Evolutionary conservation across 2,797 vertebrate genomes (phyloP).

Genomic region (Delichon dasypus): DNA sequence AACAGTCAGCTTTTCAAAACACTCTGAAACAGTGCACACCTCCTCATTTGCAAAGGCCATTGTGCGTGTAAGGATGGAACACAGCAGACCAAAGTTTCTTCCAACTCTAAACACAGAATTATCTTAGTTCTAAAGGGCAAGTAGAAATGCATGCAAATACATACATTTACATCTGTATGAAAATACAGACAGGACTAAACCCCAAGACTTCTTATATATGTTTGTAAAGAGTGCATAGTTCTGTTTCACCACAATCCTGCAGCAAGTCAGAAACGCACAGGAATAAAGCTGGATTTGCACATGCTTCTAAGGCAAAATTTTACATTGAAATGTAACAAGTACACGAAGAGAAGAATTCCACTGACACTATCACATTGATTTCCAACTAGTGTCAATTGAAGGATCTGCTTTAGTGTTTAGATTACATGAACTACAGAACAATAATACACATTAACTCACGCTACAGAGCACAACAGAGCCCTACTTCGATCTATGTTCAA

Average conservation of each 20-base stretch:
- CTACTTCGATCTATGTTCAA: background rate
- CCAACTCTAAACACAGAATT: background rate
- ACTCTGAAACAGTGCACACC: background rate
- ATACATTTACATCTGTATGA: background rate
- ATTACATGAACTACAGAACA: background rate
- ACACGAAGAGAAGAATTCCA: background rate
- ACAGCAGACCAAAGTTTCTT: background rate
- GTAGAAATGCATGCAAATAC: background rate
- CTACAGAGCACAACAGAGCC: background rate
- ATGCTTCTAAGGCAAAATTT: background rate
- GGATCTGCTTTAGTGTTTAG: background rate
- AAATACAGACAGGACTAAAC: background rate
- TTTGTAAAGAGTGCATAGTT: background rate
- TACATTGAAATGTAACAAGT: background rate
- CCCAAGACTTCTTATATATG: background rate
- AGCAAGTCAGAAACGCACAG: background rate
- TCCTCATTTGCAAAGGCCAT: background rate
- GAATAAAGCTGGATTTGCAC: background rate
- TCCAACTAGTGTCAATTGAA: background rate
- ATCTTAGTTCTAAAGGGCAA: background rate
- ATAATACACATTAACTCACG: background rate
- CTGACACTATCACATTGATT: background rate
- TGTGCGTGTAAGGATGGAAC: fast-evolving
- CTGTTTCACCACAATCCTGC: background rate
- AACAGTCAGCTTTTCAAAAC: background rate